phyloP scores from a whole-genome alignment of 2,888 invertebrate species.

The Drosophila fungiperda region DNA sequence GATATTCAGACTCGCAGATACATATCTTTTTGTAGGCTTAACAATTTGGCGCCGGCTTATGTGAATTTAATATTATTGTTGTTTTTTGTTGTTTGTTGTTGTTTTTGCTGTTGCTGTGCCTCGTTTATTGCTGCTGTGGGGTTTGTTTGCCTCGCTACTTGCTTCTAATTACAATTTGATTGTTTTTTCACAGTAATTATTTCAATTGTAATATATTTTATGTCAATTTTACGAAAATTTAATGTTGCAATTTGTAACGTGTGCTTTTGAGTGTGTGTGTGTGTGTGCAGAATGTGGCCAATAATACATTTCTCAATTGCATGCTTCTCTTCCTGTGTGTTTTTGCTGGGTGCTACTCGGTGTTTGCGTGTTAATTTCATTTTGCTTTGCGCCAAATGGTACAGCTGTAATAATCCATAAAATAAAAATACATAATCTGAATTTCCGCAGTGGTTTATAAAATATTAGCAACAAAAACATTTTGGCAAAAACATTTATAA shows the following conservation, averaged over 20 bases:
- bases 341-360: neutral
- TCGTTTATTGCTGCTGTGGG: conserved; percentile 16
- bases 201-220: conserved; percentile 76
- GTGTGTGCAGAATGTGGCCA: conserved; percentile 16
- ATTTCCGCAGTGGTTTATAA: neutral
- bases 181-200: conserved; percentile 75
- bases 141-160: conserved; percentile 38
- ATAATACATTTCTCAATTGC: conserved; percentile 37
- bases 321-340: conserved; percentile 6
- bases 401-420: conserved; percentile 15
- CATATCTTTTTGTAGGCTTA: conserved; percentile 40
- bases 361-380: conserved; percentile 24
- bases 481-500: neutral
- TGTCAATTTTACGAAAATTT: conserved; percentile 65
- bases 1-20: conserved; percentile 30
- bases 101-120: conserved; percentile 20
- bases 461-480: neutral
- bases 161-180: conserved; percentile 77
- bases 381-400: conserved; percentile 10
- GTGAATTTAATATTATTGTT: conserved; percentile 26
- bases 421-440: neutral
- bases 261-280: conserved; percentile 10
- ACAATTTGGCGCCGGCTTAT: conserved; percentile 63
- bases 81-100: conserved; percentile 20
- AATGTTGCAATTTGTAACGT: conserved; percentile 65